phyloP scores from a whole-genome alignment of 2,113 vertebrate genomes.

The Nannospalax galili region DNA sequence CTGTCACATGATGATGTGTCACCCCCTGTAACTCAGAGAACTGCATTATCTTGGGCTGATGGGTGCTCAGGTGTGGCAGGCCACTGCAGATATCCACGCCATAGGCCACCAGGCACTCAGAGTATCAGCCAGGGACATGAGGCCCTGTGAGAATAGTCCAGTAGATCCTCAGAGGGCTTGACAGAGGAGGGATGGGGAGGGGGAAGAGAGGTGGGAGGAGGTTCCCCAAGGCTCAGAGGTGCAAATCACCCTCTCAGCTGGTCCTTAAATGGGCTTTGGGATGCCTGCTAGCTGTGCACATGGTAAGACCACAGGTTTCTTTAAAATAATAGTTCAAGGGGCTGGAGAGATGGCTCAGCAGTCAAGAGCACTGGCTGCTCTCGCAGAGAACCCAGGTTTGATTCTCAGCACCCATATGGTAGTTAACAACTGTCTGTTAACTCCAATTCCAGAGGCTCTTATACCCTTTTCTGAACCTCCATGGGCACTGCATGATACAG shows the following conservation, averaged over 20 bases:
- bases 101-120: conserved; percentile 32
- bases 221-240: background rate
- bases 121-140: conserved; percentile 29
- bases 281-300: background rate
- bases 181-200: fast-evolving
- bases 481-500: no score
- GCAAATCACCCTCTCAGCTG: background rate
- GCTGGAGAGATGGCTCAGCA: no score
- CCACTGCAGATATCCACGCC: conserved; percentile 42
- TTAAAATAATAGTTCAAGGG: background rate
- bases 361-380: no score
- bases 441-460: no score
- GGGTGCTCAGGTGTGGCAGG: conserved; percentile 65
- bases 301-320: background rate
- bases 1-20: conserved; percentile 69
- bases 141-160: background rate
- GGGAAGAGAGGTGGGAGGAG: background rate
- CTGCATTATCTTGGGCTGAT: conserved; percentile 65
- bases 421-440: no score
- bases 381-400: no score
- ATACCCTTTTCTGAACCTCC: no score
- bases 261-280: background rate
- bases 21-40: conserved; percentile 69
- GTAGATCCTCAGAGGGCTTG: background rate
- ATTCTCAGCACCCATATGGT: no score